Evolutionary conservation across 2,113 vertebrate genomes (phyloP).

Genomic region (Tachysurus vachellii): DNA sequence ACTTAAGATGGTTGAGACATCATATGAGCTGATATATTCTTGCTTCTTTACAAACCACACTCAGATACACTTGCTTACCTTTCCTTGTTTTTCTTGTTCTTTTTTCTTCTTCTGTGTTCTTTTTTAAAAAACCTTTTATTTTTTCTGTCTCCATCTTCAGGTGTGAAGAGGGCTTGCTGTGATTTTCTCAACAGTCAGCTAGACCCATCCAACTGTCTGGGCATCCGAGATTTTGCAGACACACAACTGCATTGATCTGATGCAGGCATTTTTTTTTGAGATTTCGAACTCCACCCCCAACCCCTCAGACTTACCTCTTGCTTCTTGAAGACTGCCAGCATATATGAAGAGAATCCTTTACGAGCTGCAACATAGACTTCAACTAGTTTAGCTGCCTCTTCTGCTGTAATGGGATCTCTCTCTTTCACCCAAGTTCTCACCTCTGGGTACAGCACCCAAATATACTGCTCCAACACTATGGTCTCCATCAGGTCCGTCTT

Average conservation of each 20-base stretch:
- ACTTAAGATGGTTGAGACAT: background rate
- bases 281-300: too few relatives aligned
- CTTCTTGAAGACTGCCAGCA: too few relatives aligned
- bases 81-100: background rate
- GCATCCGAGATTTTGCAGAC: slow-evolving; percentile 99
- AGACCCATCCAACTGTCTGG: slow-evolving; percentile 96
- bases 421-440: too few relatives aligned
- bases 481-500: too few relatives aligned
- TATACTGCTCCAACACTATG: too few relatives aligned
- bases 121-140: background rate
- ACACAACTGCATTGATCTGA: slow-evolving; percentile 96
- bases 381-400: too few relatives aligned
- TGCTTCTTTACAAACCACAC: background rate
- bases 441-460: too few relatives aligned
- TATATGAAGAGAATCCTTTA: too few relatives aligned
- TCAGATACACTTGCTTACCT: background rate
- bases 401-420: too few relatives aligned
- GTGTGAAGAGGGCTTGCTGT: slow-evolving; percentile 97
- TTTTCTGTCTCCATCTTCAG: slow-evolving; percentile 63
- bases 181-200: slow-evolving; percentile 97
- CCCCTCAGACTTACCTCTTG: too few relatives aligned
- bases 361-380: too few relatives aligned
- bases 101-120: background rate
- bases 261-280: slow-evolving; percentile 95
- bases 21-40: slow-evolving; percentile 11